Evolutionary conservation across 2,888 invertebrate genomes (phyloP).

Genomic region (Pardosa pseudoannulata): DNA sequence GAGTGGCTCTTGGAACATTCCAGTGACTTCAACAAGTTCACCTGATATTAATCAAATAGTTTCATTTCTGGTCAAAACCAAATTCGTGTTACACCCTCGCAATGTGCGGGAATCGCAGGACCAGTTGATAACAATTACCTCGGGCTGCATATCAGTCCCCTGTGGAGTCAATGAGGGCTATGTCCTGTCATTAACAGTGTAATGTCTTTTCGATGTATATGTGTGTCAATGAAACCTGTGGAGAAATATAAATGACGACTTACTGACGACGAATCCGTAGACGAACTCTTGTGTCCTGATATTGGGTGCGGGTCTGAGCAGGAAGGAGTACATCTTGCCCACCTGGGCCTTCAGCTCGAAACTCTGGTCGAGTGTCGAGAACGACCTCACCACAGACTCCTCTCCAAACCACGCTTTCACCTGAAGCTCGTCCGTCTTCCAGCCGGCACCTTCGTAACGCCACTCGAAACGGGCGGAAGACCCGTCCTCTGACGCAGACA

Average conservation of each 20-base stretch:
- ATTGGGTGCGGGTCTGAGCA: constrained; percentile 56
- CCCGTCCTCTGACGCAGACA: constrained; percentile 30
- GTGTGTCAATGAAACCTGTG: too few relatives aligned
- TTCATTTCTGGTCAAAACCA: too few relatives aligned
- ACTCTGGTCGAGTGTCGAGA: constrained; percentile 30
- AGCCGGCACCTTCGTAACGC: constrained; percentile 57
- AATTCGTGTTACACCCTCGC: too few relatives aligned
- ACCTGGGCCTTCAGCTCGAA: constrained; percentile 17
- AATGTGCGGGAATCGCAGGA: too few relatives aligned
- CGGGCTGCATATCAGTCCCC: too few relatives aligned
- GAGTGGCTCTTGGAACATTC: too few relatives aligned
- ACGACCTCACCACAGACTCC: neutral
- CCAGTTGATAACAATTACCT: too few relatives aligned
- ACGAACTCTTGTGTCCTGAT: constrained; percentile 47
- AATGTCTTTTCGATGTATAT: too few relatives aligned
- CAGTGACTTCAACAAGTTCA: too few relatives aligned
- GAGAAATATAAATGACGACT: constrained; percentile 23
- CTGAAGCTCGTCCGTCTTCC: constrained; percentile 64
- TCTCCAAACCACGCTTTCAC: constrained; percentile 23
- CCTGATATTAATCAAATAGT: too few relatives aligned
- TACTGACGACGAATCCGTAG: constrained; percentile 52
- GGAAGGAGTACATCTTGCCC: constrained; percentile 32
- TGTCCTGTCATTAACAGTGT: too few relatives aligned
- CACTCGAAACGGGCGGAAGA: constrained; percentile 23
- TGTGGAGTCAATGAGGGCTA: too few relatives aligned